Percentiles rank a stretch among this genome's conserved stretches.
Evolutionary conservation across 2,888 invertebrate genomes (phyloP).

Genomic region (Oxystoma pomonae): DNA sequence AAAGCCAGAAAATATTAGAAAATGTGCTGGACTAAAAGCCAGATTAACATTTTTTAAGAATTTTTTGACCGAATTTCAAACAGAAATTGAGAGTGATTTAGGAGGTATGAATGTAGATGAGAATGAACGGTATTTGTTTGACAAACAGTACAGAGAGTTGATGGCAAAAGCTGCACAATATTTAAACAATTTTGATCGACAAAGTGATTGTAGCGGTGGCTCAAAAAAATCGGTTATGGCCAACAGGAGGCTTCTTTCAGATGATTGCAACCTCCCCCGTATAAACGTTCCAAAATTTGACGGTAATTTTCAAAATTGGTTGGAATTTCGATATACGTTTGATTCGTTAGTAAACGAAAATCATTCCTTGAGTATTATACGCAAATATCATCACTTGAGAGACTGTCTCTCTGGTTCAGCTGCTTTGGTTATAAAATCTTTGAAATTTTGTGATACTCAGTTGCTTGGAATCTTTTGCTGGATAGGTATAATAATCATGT

Average conservation of each 20-base stretch:
- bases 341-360: slow-evolving; percentile 21
- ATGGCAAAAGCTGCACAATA: neutral
- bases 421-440: slow-evolving; percentile 1
- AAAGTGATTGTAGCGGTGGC: neutral
- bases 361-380: slow-evolving; percentile 13
- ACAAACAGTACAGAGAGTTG: neutral
- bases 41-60: no score
- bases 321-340: slow-evolving; percentile 21
- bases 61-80: no score
- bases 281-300: slow-evolving; percentile 14
- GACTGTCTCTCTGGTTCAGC: neutral
- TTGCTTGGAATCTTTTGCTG: slow-evolving; percentile 8
- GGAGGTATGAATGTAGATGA: no score
- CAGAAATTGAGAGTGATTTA: no score
- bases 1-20: no score
- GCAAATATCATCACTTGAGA: slow-evolving; percentile 20
- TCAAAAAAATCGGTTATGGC: neutral
- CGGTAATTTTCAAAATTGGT: slow-evolving; percentile 14
- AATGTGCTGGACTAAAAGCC: no score
- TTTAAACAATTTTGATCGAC: no score
- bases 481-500: slow-evolving; percentile 16
- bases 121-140: neutral
- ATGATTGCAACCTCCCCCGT: neutral
- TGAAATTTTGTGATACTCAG: neutral
- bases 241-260: neutral